Conservation (phyloP, 2,888 invertebrate genomes). For the Cosmia pyralina region DNA sequence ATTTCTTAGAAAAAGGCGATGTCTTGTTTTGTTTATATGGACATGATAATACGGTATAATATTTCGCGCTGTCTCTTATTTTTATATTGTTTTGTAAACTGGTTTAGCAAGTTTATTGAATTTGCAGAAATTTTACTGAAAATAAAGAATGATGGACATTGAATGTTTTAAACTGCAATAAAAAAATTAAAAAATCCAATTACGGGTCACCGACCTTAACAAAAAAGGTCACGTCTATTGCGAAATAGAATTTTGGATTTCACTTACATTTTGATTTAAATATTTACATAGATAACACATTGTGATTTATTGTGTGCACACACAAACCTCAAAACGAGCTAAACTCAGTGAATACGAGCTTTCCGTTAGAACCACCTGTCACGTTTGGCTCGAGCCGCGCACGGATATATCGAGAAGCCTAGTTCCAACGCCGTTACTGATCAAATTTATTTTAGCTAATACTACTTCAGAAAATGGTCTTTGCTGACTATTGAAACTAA, state of each 20-base stretch:
- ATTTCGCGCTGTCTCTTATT: conserved; percentile 30
- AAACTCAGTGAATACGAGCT: conserved; percentile 28
- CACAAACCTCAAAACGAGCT: conserved; percentile 12
- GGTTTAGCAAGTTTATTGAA: conserved; percentile 17
- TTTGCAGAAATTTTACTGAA: neutral
- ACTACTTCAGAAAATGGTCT: neutral
- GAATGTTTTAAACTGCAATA: too few relatives aligned
- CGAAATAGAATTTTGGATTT: neutral
- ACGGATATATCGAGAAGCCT: conserved; percentile 27
- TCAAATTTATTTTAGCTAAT: conserved; percentile 47
- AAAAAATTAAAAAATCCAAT: too few relatives aligned
- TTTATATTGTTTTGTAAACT: conserved; percentile 22
- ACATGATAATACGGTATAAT: conserved; percentile 38
- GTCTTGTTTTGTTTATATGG: conserved; percentile 47
- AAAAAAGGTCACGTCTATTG: neutral
- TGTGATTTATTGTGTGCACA: too few relatives aligned
- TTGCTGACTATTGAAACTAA: neutral
- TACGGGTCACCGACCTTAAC: neutral
- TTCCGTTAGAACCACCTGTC: conserved; percentile 48
- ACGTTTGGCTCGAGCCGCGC: conserved; percentile 39
- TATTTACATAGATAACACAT: neutral
- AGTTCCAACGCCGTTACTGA: conserved; percentile 4
- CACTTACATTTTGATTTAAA: neutral
- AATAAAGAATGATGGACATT: neutral
- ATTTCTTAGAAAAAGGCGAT: conserved; percentile 73